Percentiles rank a stretch among this genome's conserved stretches.
Evolutionary conservation across 2,888 invertebrate species (phyloP).

Genomic region (Cyrtodaria siliqua): DNA sequence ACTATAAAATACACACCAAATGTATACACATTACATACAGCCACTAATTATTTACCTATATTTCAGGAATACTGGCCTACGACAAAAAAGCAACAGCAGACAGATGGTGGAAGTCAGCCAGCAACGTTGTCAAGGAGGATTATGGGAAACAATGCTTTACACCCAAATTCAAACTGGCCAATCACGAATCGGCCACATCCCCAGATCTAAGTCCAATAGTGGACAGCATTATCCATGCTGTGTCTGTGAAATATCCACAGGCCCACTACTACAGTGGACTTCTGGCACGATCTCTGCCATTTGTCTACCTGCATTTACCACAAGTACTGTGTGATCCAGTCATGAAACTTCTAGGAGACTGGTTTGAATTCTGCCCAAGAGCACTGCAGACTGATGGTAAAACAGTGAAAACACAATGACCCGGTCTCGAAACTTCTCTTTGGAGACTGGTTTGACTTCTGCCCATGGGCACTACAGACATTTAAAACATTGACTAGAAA

Average conservation of each 20-base stretch:
- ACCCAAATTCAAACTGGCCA: constrained; percentile 65
- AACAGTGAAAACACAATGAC: constrained; percentile 40
- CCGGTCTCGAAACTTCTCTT: constrained; percentile 67
- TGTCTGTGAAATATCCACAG: constrained; percentile 70
- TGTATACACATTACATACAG: too few relatives aligned
- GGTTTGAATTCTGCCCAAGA: constrained; percentile 74
- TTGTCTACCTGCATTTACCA: constrained; percentile 77
- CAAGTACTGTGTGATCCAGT: constrained; percentile 65
- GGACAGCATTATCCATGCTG: constrained; percentile 72
- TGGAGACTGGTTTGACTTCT: constrained; percentile 76
- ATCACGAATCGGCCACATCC: constrained; percentile 66
- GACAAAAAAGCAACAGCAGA: constrained; percentile 72
- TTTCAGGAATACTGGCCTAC: constrained; percentile 77
- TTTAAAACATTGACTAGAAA: too few relatives aligned
- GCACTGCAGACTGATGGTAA: constrained; percentile 24
- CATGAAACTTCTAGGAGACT: constrained; percentile 70
- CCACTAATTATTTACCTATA: too few relatives aligned
- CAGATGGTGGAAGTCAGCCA: constrained; percentile 78
- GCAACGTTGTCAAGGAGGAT: constrained; percentile 71
- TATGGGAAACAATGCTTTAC: constrained; percentile 77
- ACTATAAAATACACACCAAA: too few relatives aligned
- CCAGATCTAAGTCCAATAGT: constrained; percentile 74
- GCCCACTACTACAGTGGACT: constrained; percentile 79
- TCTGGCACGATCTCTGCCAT: constrained; percentile 74
- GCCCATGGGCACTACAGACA: constrained; percentile 57